Conservation (phyloP, 2,797 vertebrate genomes). For the Morelia viridis region DNA sequence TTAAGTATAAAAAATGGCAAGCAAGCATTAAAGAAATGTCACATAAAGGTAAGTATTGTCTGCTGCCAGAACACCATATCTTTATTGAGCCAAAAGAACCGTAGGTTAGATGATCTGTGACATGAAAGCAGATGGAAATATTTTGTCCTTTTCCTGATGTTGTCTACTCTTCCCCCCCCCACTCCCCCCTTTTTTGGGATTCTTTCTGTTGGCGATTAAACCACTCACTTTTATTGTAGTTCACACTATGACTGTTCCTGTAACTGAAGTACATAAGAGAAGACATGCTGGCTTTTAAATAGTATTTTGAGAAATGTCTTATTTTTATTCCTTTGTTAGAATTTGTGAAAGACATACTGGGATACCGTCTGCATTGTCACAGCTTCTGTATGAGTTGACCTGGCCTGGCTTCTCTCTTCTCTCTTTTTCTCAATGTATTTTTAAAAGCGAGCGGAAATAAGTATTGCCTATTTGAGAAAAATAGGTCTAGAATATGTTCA, state of each 20-base stretch:
- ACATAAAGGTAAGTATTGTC: constrained; percentile 14
- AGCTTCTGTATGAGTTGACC: background rate
- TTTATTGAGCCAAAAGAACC: background rate
- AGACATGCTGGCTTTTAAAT: background rate
- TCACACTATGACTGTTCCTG: background rate
- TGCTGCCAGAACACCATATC: background rate
- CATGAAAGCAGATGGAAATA: background rate
- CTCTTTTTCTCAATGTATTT: background rate
- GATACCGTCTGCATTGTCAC: background rate
- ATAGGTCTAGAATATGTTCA: background rate
- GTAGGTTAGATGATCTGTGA: background rate
- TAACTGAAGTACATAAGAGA: background rate
- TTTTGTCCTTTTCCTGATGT: background rate
- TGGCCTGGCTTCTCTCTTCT: background rate
- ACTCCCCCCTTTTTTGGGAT: background rate
- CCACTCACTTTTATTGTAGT: constrained; percentile 5
- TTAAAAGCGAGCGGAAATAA: background rate
- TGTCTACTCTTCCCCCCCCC: background rate
- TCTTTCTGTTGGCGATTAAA: background rate
- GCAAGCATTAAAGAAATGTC: constrained; percentile 10
- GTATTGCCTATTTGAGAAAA: background rate
- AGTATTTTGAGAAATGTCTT: background rate
- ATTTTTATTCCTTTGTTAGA: background rate
- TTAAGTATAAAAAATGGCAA: background rate
- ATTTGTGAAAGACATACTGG: background rate